These are phyloP conservation scores for Drosophila borealis DNA, from an alignment of 2,888 invertebrate species.

Conservation along the genomic window DNA sequence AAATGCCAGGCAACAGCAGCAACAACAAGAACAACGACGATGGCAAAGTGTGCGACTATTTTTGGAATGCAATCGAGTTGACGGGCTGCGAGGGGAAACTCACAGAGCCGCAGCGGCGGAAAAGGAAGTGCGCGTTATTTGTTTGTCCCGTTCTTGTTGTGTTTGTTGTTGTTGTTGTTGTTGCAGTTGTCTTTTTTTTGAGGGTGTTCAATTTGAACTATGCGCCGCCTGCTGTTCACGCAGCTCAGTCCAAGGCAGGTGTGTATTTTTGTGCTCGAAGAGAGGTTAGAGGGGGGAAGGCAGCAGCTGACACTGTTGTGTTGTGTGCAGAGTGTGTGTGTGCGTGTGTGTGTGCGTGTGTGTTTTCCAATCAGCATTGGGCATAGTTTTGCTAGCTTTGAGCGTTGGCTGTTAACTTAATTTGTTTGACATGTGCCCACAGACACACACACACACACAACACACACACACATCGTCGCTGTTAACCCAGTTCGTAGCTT, in stretches of 20 bases:
- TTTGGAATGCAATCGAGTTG: conserved; percentile 52
- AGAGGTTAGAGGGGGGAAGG: neutral
- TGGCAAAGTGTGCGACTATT: conserved; percentile 53
- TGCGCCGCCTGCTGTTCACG: conserved; percentile 29
- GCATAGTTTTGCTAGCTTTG: conserved; percentile 35
- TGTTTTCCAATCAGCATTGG: conserved; percentile 38
- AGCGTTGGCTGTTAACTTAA: conserved; percentile 38
- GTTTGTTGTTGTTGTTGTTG: conserved; percentile 16
- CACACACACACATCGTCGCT: neutral
- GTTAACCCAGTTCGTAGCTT: conserved; percentile 46
- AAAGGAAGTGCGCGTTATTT: conserved; percentile 72
- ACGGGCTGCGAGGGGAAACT: conserved; percentile 17
- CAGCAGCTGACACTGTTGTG: conserved; percentile 40
- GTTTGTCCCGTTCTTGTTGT: conserved; percentile 26
- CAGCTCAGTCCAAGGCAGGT: conserved; percentile 41
- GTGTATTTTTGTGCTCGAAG: conserved; percentile 29
- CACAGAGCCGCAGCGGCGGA: conserved; percentile 41
- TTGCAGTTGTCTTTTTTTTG: conserved; percentile 20
- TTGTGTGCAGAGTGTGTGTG: neutral
- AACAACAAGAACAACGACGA: neutral
- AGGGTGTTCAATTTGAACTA: conserved; percentile 34
- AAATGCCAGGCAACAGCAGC: conserved; percentile 27
- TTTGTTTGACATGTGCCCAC: conserved; percentile 50
- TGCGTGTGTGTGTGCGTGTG: conserved; percentile 1
- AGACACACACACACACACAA: conserved; percentile 16